Conservation (phyloP, 2,797 vertebrate genomes). For the Distichodus sexfasciatus region DNA sequence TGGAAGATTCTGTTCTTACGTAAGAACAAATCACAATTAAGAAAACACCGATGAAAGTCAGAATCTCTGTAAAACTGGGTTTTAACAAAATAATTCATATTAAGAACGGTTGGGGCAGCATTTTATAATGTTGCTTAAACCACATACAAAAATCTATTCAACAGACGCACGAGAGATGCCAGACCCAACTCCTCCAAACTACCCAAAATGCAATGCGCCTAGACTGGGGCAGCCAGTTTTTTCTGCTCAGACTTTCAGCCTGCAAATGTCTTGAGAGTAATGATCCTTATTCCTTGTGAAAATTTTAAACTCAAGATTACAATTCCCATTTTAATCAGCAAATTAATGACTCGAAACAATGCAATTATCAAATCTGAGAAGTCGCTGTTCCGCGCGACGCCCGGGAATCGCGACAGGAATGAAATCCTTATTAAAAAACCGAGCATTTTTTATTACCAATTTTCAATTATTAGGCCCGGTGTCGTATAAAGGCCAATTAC, state of each 20-base stretch:
- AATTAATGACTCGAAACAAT: constrained; percentile 70
- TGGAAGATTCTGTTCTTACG: no score
- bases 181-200: no score
- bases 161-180: no score
- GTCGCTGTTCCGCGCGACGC: constrained; percentile 44
- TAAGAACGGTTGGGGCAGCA: no score
- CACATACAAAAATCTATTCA: no score
- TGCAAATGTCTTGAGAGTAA: constrained; percentile 17
- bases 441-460: constrained; percentile 56
- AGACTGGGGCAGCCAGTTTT: background rate
- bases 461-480: constrained; percentile 61
- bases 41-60: no score
- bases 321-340: constrained; percentile 59
- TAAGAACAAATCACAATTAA: no score
- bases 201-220: background rate
- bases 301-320: constrained; percentile 37
- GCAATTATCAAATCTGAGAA: constrained; percentile 66
- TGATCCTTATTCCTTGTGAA: constrained; percentile 26
- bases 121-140: no score
- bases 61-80: no score
- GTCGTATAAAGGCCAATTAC: constrained; percentile 68
- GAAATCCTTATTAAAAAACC: constrained; percentile 59
- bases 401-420: constrained; percentile 47
- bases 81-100: no score
- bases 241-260: background rate